Conservation (phyloP, 1,140 invertebrate genomes). For the Panonychus citri region DNA sequence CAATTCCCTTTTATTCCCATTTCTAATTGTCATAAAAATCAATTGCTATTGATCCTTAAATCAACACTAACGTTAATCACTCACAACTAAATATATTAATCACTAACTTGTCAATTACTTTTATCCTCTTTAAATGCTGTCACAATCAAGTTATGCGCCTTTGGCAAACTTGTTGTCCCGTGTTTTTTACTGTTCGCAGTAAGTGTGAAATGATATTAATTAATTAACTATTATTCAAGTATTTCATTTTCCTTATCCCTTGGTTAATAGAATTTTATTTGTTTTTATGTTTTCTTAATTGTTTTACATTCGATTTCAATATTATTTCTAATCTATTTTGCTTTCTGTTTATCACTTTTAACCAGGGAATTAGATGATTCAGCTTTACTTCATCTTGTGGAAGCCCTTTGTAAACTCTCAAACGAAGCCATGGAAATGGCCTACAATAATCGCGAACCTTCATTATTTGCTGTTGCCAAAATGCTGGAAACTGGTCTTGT, state of each 20-base stretch:
- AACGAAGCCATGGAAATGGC: slow-evolving; percentile 92
- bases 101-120: not conserved
- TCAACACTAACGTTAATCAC: too few relatives aligned
- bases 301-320: not conserved
- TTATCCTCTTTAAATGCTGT: not conserved
- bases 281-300: slow-evolving; percentile 9
- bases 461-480: slow-evolving; percentile 75
- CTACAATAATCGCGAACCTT: slow-evolving; percentile 49
- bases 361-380: slow-evolving; percentile 63
- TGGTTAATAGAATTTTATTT: not conserved
- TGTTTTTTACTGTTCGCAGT: slow-evolving; percentile 11
- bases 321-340: not conserved
- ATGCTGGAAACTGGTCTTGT: slow-evolving; percentile 83
- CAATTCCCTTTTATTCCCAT: too few relatives aligned
- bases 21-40: too few relatives aligned
- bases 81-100: too few relatives aligned
- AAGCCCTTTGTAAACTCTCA: slow-evolving; percentile 83
- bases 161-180: slow-evolving; percentile 10
- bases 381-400: slow-evolving; percentile 81
- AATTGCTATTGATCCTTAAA: too few relatives aligned
- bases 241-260: too few relatives aligned
- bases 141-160: slow-evolving; percentile 8
- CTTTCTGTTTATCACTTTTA: not conserved
- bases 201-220: slow-evolving; percentile 3
- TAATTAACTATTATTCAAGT: not conserved